Evolutionary conservation across 2,113 vertebrate genomes (phyloP).

Genomic region (Pao palembangensis): DNA sequence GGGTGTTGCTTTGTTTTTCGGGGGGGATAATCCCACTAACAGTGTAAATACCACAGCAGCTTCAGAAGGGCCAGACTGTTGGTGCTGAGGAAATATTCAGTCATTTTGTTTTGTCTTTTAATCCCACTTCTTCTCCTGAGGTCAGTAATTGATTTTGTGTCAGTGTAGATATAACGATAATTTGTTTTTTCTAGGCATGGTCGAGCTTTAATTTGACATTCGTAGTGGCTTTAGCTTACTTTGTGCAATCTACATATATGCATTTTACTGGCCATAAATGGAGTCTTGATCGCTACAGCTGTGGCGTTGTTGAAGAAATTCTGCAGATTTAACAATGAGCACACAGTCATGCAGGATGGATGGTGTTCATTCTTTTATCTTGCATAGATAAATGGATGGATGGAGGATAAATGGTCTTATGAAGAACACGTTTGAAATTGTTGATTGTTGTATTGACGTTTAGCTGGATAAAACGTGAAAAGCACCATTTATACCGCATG

Average conservation of each 20-base stretch:
- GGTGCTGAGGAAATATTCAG: not conserved
- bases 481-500: not conserved
- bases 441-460: not conserved
- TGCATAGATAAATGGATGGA: no score
- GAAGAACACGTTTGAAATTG: no score
- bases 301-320: slow-evolving; percentile 5
- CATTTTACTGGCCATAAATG: not conserved
- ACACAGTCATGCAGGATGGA: not conserved
- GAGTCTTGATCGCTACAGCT: not conserved
- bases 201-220: no score
- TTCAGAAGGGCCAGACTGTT: slow-evolving; percentile 27
- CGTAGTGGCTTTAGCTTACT: no score
- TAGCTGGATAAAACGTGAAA: not conserved
- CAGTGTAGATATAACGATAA: no score
- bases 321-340: not conserved
- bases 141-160: not conserved
- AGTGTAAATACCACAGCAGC: slow-evolving; percentile 9
- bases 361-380: no score
- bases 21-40: slow-evolving; percentile 31
- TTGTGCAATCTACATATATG: not conserved
- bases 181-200: no score
- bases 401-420: no score
- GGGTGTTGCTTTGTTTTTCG: slow-evolving; percentile 45
- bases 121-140: no score
- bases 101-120: no score